Evolutionary conservation across 2,113 vertebrate species (phyloP).

Genomic region (Paralichthys olivaceus): DNA sequence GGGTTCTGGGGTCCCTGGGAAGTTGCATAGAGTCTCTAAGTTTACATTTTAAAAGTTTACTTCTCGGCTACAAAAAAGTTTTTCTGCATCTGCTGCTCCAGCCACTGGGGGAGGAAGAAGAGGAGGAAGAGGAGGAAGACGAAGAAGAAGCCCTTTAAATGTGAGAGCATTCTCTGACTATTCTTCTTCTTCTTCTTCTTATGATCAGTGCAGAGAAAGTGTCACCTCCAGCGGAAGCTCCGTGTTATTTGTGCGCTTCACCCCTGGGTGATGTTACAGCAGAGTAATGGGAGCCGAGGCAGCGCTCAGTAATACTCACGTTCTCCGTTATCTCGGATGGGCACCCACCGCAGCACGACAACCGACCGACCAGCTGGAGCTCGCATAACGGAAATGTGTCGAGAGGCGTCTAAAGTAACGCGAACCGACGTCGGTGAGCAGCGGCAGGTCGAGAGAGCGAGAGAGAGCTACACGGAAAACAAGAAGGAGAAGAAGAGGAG

Average conservation of each 20-base stretch:
- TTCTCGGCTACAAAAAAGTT: too few relatives aligned
- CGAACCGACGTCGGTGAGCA: constrained; percentile 57
- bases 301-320: constrained; percentile 69
- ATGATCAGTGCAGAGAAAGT: background rate
- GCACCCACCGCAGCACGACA: constrained; percentile 78
- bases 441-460: constrained; percentile 42
- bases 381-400: constrained; percentile 81
- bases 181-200: too few relatives aligned
- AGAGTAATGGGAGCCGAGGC: background rate
- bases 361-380: constrained; percentile 77
- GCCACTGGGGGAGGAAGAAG: too few relatives aligned
- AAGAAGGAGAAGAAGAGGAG: background rate
- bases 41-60: too few relatives aligned
- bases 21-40: too few relatives aligned
- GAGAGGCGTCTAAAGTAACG: constrained; percentile 63
- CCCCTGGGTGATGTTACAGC: background rate
- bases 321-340: constrained; percentile 82
- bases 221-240: background rate
- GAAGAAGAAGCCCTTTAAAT: constrained; percentile 57
- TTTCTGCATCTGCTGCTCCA: too few relatives aligned
- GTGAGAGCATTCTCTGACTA: background rate
- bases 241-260: too few relatives aligned
- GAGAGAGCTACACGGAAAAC: constrained; percentile 24
- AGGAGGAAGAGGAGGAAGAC: too few relatives aligned
- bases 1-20: too few relatives aligned